Conservation (phyloP, 2,888 invertebrate genomes). For the Amphipoea oculea region DNA sequence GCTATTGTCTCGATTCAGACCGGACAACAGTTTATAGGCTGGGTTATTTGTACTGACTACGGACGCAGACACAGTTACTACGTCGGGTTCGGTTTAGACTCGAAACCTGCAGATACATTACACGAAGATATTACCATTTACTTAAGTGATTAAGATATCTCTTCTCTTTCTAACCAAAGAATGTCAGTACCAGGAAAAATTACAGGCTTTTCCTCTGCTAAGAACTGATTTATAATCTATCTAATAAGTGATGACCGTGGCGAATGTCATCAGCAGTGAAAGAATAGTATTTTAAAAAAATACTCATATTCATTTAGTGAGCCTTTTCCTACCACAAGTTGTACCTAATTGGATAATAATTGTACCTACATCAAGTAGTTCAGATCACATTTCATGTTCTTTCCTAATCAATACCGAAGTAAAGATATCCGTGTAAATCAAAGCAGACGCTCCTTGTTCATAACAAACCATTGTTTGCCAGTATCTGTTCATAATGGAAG, state of each 20-base stretch:
- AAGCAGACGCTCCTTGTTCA: constrained; percentile 18
- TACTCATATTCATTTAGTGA: not conserved
- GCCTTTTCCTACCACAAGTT: not conserved
- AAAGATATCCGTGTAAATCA: constrained; percentile 26
- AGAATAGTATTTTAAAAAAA: not conserved
- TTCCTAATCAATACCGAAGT: constrained; percentile 12
- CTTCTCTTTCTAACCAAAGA: not conserved
- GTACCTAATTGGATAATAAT: not conserved
- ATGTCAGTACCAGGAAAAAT: not conserved
- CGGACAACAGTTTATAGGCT: not conserved
- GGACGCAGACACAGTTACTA: not conserved
- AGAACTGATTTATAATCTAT: not conserved
- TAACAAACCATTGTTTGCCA: constrained; percentile 34
- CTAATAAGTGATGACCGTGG: not conserved
- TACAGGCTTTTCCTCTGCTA: not conserved
- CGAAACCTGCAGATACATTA: not conserved
- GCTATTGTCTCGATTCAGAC: constrained; percentile 16
- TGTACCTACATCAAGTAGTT: not conserved
- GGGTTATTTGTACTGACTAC: not conserved
- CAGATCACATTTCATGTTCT: constrained; percentile 6
- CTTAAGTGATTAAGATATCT: not conserved
- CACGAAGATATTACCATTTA: not conserved
- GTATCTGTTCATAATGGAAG: constrained; percentile 47
- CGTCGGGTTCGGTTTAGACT: not conserved
- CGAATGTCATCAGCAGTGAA: not conserved